These are phyloP conservation scores for Hexactinellida sp. DNA, from an alignment of 37 sponge, comb jelly and placozoan species.

Conservation along the genomic window DNA sequence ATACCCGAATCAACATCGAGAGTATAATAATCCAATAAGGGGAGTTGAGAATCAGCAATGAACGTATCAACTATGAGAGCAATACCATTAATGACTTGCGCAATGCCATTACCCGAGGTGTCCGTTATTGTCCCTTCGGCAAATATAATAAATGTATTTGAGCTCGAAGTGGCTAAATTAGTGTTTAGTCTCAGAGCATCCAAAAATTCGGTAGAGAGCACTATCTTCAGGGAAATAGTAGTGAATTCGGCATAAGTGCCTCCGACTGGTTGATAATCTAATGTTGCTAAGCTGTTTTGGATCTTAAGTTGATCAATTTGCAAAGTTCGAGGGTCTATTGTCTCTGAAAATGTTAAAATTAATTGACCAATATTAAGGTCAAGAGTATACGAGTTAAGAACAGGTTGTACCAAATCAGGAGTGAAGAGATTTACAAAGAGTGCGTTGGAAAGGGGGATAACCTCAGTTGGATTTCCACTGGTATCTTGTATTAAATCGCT, in stretches of 20 bases:
- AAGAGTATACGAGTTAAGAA: constrained; percentile 30
- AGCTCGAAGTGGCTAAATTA: constrained; percentile 28
- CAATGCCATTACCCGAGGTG: constrained; percentile 34
- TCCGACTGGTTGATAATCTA: background rate
- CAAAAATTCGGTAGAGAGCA: background rate
- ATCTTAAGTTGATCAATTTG: background rate
- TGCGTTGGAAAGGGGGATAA: constrained; percentile 23
- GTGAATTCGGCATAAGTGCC: background rate
- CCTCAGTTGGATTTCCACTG: constrained; percentile 37
- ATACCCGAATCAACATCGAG: constrained; percentile 68
- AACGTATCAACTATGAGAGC: background rate
- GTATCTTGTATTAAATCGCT: constrained; percentile 30
- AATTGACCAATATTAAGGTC: constrained; percentile 59
- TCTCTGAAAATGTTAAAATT: constrained; percentile 42
- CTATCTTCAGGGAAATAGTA: background rate
- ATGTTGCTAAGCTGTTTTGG: background rate
- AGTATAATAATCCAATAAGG: constrained; percentile 37
- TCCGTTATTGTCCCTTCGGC: constrained; percentile 45
- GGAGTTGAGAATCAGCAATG: constrained; percentile 2
- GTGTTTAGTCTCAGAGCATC: background rate
- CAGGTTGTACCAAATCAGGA: constrained; percentile 49
- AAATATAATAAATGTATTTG: constrained; percentile 41
- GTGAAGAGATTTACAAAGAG: constrained; percentile 26
- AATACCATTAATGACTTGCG: background rate
- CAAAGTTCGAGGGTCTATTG: background rate